Evolutionary conservation across 2,888 invertebrate species (phyloP), one percentile per base, ranked within the genome.

Genomic region (Ectobius pallidus): DNA sequence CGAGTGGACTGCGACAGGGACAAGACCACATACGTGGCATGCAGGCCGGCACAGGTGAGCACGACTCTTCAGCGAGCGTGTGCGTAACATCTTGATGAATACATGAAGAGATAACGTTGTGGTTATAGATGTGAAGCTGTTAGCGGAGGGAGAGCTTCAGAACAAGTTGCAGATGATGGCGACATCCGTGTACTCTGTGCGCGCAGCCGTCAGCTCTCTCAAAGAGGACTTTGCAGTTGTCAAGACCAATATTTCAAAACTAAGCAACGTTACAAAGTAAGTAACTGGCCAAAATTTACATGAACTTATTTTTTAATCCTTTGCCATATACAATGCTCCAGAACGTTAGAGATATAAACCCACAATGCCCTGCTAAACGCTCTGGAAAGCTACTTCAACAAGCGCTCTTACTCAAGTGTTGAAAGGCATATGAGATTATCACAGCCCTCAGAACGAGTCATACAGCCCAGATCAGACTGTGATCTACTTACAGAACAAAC

Each of bases 201-300:
- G 67, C 11, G 58, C 65, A 7, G 27, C 61, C n/a, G 25, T 46
- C 14, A 42, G 65, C 14, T 55, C 32, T 4, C 2, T 67, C 1
- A 52, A 70, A 30, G 69, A 73, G 1, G 61, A 52, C 20, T 16
- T 61, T 25, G 18, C 9, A 27, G 22, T 25, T 20, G 22, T 78
- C 11, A 74, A 74, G 58, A 63, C 62, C 2, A 78, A 78, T 63
- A 49, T 78, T 22, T 75, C 78, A 14, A 69, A 73, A n/a, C 49
- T 79, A 16, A 71, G 74, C 20, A 78, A 78, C 62, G 71, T 76
- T 34, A 78, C 79, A 32, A 76, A 73, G 79, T 79, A 65, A 62
- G 18, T 14, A 61, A 14, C 39, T 39, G 14, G 7, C 6, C 6
- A 39, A 39, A 39, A 39, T 39, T 9, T 39, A 39, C 6, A 9